A percentile compares a stretch with the other conserved stretches of the same genome.
phyloP scores from a whole-genome alignment of 2,888 invertebrate genomes.

The Siphlonurus alternatus region DNA sequence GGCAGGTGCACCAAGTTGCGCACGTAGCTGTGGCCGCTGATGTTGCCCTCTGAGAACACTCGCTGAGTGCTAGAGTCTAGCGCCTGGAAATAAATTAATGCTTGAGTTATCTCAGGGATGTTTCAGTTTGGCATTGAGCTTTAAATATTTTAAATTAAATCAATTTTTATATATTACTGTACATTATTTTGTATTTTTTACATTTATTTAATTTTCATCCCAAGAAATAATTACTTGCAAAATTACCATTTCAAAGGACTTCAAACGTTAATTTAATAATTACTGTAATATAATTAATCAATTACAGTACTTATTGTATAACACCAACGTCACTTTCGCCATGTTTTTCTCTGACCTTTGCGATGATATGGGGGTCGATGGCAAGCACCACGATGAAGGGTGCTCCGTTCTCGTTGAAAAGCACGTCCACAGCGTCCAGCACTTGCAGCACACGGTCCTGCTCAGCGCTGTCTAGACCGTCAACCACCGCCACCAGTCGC shows the following conservation, averaged over 20 bases:
- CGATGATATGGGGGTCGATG: conserved; percentile 96
- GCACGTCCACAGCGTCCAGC: conserved; percentile 61
- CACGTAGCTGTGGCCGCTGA: conserved; percentile 87
- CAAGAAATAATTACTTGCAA: no score
- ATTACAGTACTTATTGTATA: no score
- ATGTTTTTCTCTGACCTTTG: conserved; percentile 79
- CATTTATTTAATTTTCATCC: no score
- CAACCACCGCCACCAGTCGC: conserved; percentile 85
- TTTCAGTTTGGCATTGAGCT: neutral
- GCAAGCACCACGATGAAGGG: conserved; percentile 94
- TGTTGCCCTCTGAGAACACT: conserved; percentile 76
- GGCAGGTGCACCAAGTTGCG: conserved; percentile 95
- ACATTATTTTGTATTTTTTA: no score
- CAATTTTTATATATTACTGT: no score
- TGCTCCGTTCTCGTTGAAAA: conserved; percentile 84
- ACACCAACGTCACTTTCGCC: no score
- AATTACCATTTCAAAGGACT: no score
- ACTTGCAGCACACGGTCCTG: conserved; percentile 87
- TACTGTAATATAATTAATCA: no score
- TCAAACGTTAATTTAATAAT: no score
- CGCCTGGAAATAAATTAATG: conserved; percentile 40
- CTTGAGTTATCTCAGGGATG: conserved; percentile 4
- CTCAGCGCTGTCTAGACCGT: conserved; percentile 95
- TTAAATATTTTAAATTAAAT: no score
- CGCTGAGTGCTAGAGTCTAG: conserved; percentile 79